Conservation (phyloP, 2,797 vertebrate genomes). For the Limosa lapponica region DNA sequence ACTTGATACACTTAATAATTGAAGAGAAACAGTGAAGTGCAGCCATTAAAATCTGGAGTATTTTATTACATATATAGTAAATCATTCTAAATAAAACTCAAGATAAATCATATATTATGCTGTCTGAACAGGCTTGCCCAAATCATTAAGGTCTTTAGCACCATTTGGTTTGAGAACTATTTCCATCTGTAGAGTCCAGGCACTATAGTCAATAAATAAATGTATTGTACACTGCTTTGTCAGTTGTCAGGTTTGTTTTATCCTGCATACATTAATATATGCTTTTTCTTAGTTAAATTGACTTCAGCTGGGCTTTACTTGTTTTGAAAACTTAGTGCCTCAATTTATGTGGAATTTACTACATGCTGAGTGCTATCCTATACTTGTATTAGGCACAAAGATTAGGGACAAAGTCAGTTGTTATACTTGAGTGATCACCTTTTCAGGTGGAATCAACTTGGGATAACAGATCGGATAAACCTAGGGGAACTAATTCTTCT, state of each 20-base stretch:
- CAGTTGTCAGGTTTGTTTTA: neutral
- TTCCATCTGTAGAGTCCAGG: neutral
- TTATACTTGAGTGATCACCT: neutral
- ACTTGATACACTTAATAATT: neutral
- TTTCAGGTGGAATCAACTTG: neutral
- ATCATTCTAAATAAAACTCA: neutral
- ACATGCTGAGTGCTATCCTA: neutral
- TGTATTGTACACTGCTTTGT: neutral
- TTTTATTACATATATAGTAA: neutral
- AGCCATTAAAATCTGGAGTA: neutral
- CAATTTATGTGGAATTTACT: neutral
- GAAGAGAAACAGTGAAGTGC: neutral
- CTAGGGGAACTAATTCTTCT: neutral
- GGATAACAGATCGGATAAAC: neutral
- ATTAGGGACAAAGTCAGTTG: neutral
- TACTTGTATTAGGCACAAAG: neutral
- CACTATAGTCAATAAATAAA: neutral
- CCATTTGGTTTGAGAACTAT: neutral
- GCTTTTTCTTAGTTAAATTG: neutral
- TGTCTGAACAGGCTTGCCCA: neutral
- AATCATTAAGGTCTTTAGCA: neutral
- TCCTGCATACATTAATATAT: neutral
- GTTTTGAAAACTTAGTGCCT: neutral
- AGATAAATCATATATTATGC: neutral
- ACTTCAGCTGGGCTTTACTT: neutral